These are phyloP conservation scores for Scaptomyza hsui DNA, from an alignment of 1,140 invertebrate species.

Conservation along the genomic window DNA sequence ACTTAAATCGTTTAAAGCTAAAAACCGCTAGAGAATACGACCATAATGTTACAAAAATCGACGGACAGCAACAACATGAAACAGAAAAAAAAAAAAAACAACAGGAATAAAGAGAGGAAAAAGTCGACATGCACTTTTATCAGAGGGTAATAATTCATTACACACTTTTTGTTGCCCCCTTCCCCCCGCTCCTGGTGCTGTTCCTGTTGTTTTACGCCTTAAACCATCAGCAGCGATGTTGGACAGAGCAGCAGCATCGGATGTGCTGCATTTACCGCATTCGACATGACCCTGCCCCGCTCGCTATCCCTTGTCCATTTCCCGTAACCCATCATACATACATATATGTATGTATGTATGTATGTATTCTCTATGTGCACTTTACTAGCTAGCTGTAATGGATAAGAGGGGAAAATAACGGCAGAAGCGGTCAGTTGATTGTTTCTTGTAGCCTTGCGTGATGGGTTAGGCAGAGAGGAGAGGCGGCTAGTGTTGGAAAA, in stretches of 20 bases:
- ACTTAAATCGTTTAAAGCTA: conserved; percentile 32
- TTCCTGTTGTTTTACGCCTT: conserved; percentile 47
- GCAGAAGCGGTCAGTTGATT: conserved; percentile 38
- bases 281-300: conserved; percentile 58
- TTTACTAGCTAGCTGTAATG: conserved; percentile 13
- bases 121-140: conserved; percentile 78
- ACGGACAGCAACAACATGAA: conserved; percentile 12
- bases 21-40: conserved; percentile 4
- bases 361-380: conserved; percentile 10
- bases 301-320: conserved; percentile 7
- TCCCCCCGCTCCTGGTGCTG: conserved; percentile 8
- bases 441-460: conserved; percentile 49
- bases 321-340: conserved; percentile 11
- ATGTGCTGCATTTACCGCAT: conserved; percentile 57
- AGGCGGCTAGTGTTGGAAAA: too few species aligned
- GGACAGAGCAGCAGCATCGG: conserved; percentile 34
- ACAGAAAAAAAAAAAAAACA: too few species aligned
- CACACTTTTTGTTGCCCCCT: conserved; percentile 66
- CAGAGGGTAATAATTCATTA: conserved; percentile 81
- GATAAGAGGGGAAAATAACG: conserved; percentile 2
- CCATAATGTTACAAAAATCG: conserved; percentile 27
- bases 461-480: conserved; percentile 8
- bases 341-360: neutral
- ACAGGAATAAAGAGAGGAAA: conserved; percentile 27
- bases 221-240: conserved; percentile 40